These are phyloP conservation scores for Gymnodraco acuticeps DNA, from an alignment of 2,797 vertebrate genomes.

Conservation along the genomic window DNA sequence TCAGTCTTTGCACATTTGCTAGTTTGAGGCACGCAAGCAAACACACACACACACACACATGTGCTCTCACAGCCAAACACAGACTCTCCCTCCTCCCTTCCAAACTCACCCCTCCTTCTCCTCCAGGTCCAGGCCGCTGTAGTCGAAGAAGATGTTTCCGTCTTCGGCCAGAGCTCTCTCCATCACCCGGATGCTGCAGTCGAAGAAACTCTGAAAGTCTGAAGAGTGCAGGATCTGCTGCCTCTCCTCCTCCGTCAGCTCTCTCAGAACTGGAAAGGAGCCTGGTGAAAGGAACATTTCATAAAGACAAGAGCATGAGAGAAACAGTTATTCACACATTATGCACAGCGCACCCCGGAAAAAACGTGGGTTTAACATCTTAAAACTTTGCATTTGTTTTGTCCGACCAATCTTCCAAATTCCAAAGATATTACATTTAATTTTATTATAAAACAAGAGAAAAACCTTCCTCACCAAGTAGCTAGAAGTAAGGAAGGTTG, in stretches of 20 bases:
- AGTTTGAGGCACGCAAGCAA: constrained; percentile 48
- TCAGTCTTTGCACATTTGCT: constrained; percentile 56
- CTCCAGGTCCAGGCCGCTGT: constrained; percentile 92
- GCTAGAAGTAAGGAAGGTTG: background rate
- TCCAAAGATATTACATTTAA: background rate
- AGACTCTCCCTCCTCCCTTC: constrained; percentile 13
- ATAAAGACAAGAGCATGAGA: background rate
- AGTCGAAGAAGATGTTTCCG: constrained; percentile 95
- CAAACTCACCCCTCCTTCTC: constrained; percentile 93
- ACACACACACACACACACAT: constrained; percentile 55
- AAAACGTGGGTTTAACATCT: background rate
- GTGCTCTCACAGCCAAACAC: constrained; percentile 43
- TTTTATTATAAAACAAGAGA: background rate
- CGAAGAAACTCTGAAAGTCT: constrained; percentile 97
- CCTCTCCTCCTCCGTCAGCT: constrained; percentile 96
- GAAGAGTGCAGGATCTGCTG: constrained; percentile 97
- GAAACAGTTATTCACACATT: background rate
- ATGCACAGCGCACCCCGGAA: background rate
- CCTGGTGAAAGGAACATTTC: constrained; percentile 38
- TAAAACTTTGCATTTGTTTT: background rate
- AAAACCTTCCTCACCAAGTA: background rate
- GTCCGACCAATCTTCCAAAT: background rate
- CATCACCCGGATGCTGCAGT: constrained; percentile 95
- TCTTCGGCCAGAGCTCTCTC: constrained; percentile 96
- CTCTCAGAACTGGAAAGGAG: constrained; percentile 76